Evolutionary conservation across 2,113 vertebrate genomes (phyloP), one percentile per base, ranked within the genome.

Genomic region (Grammomys surdaster): DNA sequence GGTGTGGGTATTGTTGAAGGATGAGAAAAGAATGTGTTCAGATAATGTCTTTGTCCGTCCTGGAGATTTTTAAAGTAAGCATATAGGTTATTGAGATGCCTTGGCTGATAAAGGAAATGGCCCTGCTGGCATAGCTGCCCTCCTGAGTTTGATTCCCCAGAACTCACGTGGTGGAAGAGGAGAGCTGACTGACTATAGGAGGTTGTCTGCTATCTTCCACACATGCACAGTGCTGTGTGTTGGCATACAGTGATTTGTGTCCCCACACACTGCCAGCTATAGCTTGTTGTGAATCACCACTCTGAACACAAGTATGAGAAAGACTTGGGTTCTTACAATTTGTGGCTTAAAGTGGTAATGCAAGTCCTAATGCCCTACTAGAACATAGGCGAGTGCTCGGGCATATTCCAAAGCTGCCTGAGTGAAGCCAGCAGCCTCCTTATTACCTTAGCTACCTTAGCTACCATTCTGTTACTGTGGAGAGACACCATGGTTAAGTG

Each of bases 11-110:
- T 31, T 76, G 24, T 81, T 86, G 48, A 65, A 56, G 69, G 7
- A 13, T 77, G 40, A 43, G 40, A 72, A 31, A 60, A 91, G 24
- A 22, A 22, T 26, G 20, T 81, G 36, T 65, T 85, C 56, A 20
- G 7, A 7, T 63, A 17, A 46, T 51, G 3, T 54, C 24, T 86
- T n/a, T 73, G 63, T 2, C 54, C 11, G 48, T 5, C 6, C 88
- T 43, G 40, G 60, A 48, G 33, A 31, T 36, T 84, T 96, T 69
- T 80, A 89, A 58, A 90, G 16, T 94, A 56, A 92, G 58, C 86
- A 36, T 33, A 84, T 14, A 14, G 81, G 24, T 43, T 63, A 31
- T 43, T 67, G 81, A 31, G 58, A 84, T 19, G n/a, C 24, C 56
- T 82, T 3, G 26, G 80, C 24, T 9, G 31, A 28, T 78, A 78